These are phyloP conservation scores for Calycopis cecrops DNA, from an alignment of 1,140 invertebrate genomes.

Conservation along the genomic window DNA sequence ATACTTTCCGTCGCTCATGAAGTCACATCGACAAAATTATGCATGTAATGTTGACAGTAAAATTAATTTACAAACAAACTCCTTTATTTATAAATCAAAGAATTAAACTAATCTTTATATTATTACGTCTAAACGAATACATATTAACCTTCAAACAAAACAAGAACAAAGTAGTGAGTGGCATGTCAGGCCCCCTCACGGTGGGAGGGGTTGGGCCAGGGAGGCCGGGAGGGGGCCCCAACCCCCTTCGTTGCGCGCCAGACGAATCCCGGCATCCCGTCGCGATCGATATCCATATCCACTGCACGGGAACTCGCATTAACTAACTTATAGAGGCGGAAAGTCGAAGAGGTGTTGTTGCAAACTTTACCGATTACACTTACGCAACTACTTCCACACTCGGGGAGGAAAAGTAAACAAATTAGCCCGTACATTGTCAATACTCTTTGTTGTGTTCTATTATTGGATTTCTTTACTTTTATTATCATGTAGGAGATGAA, in stretches of 20 bases:
- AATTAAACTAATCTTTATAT: slow-evolving; percentile 32
- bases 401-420: too few species aligned
- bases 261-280: slow-evolving; percentile 65
- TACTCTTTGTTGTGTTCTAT: too few species aligned
- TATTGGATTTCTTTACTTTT: too few species aligned
- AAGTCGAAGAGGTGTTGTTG: slow-evolving; percentile 64
- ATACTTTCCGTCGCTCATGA: too few species aligned
- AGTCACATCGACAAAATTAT: background rate
- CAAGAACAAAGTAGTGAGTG: slow-evolving; percentile 68
- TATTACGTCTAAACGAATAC: slow-evolving; percentile 52
- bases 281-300: slow-evolving; percentile 69
- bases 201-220: slow-evolving; percentile 29
- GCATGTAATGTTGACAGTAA: background rate
- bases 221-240: background rate
- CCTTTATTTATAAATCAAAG: slow-evolving; percentile 20
- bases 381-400: slow-evolving; percentile 36
- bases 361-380: slow-evolving; percentile 68
- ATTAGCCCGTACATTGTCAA: too few species aligned
- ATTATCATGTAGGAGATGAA: too few species aligned
- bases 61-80: slow-evolving; percentile 12
- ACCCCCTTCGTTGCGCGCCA: slow-evolving; percentile 36
- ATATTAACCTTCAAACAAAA: slow-evolving; percentile 72
- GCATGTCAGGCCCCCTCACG: slow-evolving; percentile 46
- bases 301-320: slow-evolving; percentile 65
- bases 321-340: slow-evolving; percentile 62